Evolutionary conservation across 2,113 vertebrate species (phyloP).

Genomic region (Erpornis zantholeuca): DNA sequence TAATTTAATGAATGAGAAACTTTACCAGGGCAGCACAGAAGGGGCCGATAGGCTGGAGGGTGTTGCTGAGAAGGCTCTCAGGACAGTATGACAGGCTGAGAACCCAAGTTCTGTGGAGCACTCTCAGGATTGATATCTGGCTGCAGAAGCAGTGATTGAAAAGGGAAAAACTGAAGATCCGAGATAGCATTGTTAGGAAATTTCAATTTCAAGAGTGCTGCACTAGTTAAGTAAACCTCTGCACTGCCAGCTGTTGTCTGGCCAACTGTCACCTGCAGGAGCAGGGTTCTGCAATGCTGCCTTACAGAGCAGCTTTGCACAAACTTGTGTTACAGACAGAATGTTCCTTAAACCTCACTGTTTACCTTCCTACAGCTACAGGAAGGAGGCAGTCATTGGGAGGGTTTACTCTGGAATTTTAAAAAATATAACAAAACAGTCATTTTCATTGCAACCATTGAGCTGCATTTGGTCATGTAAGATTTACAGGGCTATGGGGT

Average conservation of each 20-base stretch:
- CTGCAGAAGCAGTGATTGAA: neutral
- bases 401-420: neutral
- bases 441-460: neutral
- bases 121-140: neutral
- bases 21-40: neutral
- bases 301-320: neutral
- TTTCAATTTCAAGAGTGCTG: neutral
- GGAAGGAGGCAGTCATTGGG: neutral
- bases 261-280: neutral
- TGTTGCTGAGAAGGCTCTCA: neutral
- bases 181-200: neutral
- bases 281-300: neutral
- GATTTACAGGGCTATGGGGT: neutral
- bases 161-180: neutral
- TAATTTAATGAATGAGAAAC: neutral
- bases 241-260: rapidly evolving
- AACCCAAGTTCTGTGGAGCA: neutral
- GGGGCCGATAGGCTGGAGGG: neutral
- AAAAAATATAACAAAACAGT: neutral
- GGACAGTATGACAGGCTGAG: neutral
- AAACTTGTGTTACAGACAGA: neutral
- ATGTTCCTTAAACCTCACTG: neutral
- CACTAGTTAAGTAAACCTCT: neutral
- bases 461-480: neutral
- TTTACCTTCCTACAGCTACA: neutral